These are phyloP conservation scores for Dione vanillae DNA, from an alignment of 2,888 invertebrate species.

Conservation along the genomic window DNA sequence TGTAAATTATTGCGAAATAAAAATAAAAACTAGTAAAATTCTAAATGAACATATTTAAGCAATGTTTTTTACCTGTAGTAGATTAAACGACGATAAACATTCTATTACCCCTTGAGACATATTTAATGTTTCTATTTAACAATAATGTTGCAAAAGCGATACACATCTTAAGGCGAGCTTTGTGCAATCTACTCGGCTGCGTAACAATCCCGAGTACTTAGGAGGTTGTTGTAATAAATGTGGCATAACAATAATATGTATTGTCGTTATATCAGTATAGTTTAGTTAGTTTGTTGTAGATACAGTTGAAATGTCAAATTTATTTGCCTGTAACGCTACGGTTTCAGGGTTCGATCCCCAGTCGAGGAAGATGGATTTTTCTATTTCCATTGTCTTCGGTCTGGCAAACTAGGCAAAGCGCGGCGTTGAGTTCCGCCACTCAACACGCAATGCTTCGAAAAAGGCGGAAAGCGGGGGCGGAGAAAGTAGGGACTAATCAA, in stretches of 20 bases:
- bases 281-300: too few species aligned
- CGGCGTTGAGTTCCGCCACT: too few species aligned
- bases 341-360: too few species aligned
- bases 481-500: too few species aligned
- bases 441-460: too few species aligned
- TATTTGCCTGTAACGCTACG: too few species aligned
- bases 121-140: conserved; percentile 22
- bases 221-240: background rate
- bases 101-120: conserved; percentile 25
- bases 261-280: background rate
- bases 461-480: too few species aligned
- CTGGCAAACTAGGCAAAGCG: too few species aligned
- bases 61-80: background rate
- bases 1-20: too few species aligned
- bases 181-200: conserved; percentile 29
- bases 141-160: conserved; percentile 32
- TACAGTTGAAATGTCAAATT: background rate
- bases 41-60: background rate
- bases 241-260: background rate
- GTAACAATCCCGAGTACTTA: conserved; percentile 14
- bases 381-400: too few species aligned
- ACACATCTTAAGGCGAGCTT: conserved; percentile 26
- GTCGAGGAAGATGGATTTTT: too few species aligned
- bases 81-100: conserved; percentile 9
- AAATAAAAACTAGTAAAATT: too few species aligned